Evolutionary conservation across 2,888 invertebrate species (phyloP).

Genomic region (Myopa testacea): DNA sequence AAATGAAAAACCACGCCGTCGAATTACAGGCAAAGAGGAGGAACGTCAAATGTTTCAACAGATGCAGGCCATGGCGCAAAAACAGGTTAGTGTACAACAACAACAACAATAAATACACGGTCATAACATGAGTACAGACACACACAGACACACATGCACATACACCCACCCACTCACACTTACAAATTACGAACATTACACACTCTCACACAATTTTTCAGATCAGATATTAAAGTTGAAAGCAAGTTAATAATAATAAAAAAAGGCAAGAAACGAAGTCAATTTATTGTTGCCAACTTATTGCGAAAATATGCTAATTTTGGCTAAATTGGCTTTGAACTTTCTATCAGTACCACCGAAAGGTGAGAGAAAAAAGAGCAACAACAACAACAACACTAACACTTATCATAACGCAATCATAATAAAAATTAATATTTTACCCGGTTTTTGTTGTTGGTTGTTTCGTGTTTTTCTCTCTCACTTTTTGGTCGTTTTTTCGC

Average conservation of each 20-base stretch:
- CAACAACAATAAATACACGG: slow-evolving; percentile 1
- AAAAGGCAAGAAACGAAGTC: neutral
- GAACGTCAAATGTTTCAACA: slow-evolving; percentile 96
- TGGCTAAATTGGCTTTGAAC: neutral
- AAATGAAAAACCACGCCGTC: neutral
- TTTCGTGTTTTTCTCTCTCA: slow-evolving; percentile 2
- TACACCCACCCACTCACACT: slow-evolving; percentile 31
- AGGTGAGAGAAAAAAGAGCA: slow-evolving; percentile 17
- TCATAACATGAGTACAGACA: neutral
- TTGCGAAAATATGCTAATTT: slow-evolving; percentile 28
- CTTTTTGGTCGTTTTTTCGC: neutral
- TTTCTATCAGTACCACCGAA: neutral
- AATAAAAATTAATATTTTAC: too few species aligned
- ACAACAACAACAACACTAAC: neutral
- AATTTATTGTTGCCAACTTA: neutral
- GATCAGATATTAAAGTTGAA: neutral
- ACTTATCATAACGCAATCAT: too few species aligned
- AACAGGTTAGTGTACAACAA: slow-evolving; percentile 78
- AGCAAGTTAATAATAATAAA: neutral
- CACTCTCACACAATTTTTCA: neutral
- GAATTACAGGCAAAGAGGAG: slow-evolving; percentile 86
- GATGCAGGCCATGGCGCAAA: slow-evolving; percentile 96
- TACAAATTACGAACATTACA: neutral
- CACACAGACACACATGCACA: slow-evolving; percentile 40
- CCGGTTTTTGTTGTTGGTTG: neutral